phyloP scores from a whole-genome alignment of 2,113 vertebrate species.

The Jacana jacana region DNA sequence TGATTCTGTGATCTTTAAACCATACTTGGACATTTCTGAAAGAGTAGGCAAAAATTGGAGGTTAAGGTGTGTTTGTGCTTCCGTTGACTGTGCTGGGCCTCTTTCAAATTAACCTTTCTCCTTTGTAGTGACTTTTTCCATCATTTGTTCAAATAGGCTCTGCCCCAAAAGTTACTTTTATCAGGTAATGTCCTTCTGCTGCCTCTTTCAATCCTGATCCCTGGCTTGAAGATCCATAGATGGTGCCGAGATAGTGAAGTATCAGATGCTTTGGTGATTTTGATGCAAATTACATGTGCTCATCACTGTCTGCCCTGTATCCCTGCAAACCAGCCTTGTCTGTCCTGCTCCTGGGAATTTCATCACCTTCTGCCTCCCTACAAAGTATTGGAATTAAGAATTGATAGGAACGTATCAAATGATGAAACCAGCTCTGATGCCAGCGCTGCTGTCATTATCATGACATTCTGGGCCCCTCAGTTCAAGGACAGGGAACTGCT shows the following conservation, averaged over 20 bases:
- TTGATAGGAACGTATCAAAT: background rate
- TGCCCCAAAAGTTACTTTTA: background rate
- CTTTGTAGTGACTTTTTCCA: background rate
- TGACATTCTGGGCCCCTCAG: too few species aligned
- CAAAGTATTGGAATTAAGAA: background rate
- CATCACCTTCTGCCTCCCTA: background rate
- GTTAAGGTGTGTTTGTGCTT: background rate
- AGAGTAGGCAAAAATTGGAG: background rate
- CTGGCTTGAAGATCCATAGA: background rate
- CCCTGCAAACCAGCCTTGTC: background rate
- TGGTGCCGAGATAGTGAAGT: background rate
- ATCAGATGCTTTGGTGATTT: background rate
- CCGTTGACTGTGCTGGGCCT: background rate
- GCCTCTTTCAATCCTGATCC: background rate
- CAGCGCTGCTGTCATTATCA: background rate
- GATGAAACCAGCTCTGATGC: background rate
- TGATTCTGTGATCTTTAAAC: too few species aligned
- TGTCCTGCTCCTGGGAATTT: background rate
- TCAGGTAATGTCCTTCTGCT: accelerated
- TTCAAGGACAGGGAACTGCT: too few species aligned
- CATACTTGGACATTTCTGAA: background rate
- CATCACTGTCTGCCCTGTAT: background rate
- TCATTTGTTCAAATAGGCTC: background rate
- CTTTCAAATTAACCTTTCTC: background rate
- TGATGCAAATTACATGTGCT: background rate